These are phyloP conservation scores for Drosophila phalerata DNA, from an alignment of 2,888 invertebrate species.

Conservation along the genomic window DNA sequence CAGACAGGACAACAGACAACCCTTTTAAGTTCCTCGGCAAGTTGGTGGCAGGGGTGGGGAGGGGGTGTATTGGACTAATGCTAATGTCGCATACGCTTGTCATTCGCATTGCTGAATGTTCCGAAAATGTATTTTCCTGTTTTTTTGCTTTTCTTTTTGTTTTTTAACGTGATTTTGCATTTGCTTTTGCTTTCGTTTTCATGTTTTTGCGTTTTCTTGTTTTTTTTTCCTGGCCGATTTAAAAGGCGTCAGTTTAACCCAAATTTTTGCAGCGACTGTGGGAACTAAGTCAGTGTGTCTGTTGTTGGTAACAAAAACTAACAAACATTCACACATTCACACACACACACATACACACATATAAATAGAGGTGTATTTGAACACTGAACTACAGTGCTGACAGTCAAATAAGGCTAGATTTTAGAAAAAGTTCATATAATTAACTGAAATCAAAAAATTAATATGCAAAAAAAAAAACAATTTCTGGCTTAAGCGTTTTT, in stretches of 20 bases:
- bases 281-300: conserved; percentile 78
- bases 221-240: conserved; percentile 37
- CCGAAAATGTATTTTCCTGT: conserved; percentile 11
- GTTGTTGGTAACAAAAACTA: conserved; percentile 18
- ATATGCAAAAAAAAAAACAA: background rate
- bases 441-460: no score
- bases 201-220: background rate
- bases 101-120: conserved; percentile 45
- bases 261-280: conserved; percentile 60
- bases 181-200: conserved; percentile 28
- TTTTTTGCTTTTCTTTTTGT: conserved; percentile 3
- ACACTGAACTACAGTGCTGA: background rate
- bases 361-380: no score
- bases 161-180: conserved; percentile 72
- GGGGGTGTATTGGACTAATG: conserved; percentile 46
- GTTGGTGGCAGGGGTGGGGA: no score
- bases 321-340: conserved; percentile 19
- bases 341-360: conserved; percentile 6
- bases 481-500: no score
- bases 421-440: background rate
- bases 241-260: conserved; percentile 66
- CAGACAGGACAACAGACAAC: conserved; percentile 68
- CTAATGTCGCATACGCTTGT: conserved; percentile 68
- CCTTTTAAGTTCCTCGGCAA: conserved; percentile 57
- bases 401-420: background rate